Conservation (phyloP, 2,888 invertebrate genomes). For the Cheilosia grossa region DNA sequence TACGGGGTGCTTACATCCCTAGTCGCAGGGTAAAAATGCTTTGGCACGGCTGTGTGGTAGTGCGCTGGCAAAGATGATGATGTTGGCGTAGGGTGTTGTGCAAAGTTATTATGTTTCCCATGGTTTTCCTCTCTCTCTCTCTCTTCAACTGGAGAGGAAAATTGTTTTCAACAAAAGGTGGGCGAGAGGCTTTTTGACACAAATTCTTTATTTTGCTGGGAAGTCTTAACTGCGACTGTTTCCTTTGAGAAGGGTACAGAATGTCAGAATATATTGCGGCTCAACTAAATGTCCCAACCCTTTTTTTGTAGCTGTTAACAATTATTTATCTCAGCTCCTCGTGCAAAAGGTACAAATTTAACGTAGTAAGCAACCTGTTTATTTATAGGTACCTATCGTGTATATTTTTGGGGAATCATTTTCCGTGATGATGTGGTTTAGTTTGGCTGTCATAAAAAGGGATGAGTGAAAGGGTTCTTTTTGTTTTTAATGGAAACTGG, state of each 20-base stretch:
- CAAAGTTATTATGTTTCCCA: constrained; percentile 46
- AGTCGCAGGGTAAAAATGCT: constrained; percentile 29
- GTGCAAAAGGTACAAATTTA: constrained; percentile 28
- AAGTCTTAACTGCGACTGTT: not conserved
- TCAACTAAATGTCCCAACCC: not conserved
- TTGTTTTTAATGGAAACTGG: no score
- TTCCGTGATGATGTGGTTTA: constrained; percentile 22
- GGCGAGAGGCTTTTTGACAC: constrained; percentile 47
- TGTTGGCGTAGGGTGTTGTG: constrained; percentile 14
- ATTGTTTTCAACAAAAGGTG: constrained; percentile 51
- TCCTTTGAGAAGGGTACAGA: not conserved
- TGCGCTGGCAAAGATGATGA: constrained; percentile 27
- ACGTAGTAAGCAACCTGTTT: not conserved
- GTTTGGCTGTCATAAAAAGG: not conserved
- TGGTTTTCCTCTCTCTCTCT: not conserved
- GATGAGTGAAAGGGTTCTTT: not conserved
- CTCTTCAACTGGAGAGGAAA: constrained; percentile 32
- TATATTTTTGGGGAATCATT: constrained; percentile 19
- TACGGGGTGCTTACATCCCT: constrained; percentile 34
- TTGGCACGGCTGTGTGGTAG: constrained; percentile 42
- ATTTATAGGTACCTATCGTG: constrained; percentile 1
- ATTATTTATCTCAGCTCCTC: constrained; percentile 28
- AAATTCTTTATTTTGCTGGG: constrained; percentile 21
- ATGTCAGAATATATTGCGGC: not conserved
- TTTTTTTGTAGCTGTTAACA: not conserved